Base-by-base conservation (phyloP, 2,797 vertebrate species). In the Agapornis canus region DNA sequence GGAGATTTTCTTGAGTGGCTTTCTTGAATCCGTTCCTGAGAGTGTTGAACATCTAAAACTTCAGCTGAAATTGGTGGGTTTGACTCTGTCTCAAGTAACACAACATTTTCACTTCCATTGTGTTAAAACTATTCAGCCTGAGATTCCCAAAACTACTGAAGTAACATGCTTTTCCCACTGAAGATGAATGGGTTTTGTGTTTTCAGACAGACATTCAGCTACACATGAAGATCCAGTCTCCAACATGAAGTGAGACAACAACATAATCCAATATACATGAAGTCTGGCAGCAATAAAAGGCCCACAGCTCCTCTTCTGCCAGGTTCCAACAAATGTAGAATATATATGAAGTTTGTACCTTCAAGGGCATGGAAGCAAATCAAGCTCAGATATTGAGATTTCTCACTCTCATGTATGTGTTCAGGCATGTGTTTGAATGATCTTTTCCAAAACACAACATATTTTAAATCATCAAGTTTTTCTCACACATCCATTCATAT, bases 391-490 rank as follows among this genome's bases (percentile, higher is more conserved):
- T 81, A 90, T 0, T 75, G 49, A 64, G 40, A 85, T 77, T 77
- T 69, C 60, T 85, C 60, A 51, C 32, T 69, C 59, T 86, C 52
- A 49, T 90, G 40, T 73, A 60, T 77, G 45, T 82, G 43, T 90
- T 93, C 66, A 79, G 68, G 60, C 65, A 78, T 92, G 47, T 73
- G 43, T 89, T 92, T 88, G 40, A 81, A 51, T 56, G 37, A 76
- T 88, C 59, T 87, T 92, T 92, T 89, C 89, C 65, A 92, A 95
- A 95, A 73, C 52, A 77, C n/a, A 76, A 59, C 16, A 6, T 66
- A 85, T 83, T 92, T 90, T 59, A 91, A 91, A 83, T 91, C 81
- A 92, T 43, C 26, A 52, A 6, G 35, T 63, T 87, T 93, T 91
- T 56, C 48, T 42, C 51, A 89, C 66, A 75, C 31, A 43, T 86